Base-by-base conservation (phyloP, 2,797 vertebrate species). In the Carapus acus region DNA sequence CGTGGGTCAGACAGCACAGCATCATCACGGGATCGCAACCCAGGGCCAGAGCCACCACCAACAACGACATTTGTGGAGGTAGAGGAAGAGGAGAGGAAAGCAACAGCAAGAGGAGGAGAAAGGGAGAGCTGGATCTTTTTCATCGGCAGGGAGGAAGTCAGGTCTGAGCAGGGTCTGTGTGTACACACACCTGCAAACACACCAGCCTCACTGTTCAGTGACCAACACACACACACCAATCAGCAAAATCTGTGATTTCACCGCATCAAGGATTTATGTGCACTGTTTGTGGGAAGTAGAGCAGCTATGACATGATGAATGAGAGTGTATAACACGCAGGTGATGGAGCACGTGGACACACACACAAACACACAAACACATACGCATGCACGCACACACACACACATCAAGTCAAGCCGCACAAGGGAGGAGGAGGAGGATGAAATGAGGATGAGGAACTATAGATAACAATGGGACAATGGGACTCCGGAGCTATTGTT, bases 1-100 rank as follows among this genome's bases (percentile, higher is more conserved):
- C 49, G 58, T 18, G 24, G 55, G 54, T 18, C 12, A 13, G 17
- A 63, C 63, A 67, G 76, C 65, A 49, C 22, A 53, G 59, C 69
- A 54, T 42, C 43, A 57, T 67, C 52, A 48, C 53, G 49, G 54
- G 40, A 58, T 56, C 29, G 39, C 52, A 65, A 59, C 15, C 31
- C 38, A 57, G 71, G 69, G 62, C 44, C 51, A 53, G 37, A 57
- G 50, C 54, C 50, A 43, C 43, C 62, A 43, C 61, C 46, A 42
- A 69, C 45, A 41, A 41, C 54, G 47, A 63, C 51, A 50, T 24
- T 15, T 24, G 20, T 49, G 4, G 27, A 23, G 20, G n/a, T n/a
- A n/a, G n/a, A 55, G 21, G 40, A 17, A 64, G 43, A 68, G 39
- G 39, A 44, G 6, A 53, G 20, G 13, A 38, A 27, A 27, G n/a